A percentile compares a stretch with the other conserved stretches of the same genome.
phyloP scores from a whole-genome alignment of 2,797 vertebrate species.

The Lateolabrax maculatus region DNA sequence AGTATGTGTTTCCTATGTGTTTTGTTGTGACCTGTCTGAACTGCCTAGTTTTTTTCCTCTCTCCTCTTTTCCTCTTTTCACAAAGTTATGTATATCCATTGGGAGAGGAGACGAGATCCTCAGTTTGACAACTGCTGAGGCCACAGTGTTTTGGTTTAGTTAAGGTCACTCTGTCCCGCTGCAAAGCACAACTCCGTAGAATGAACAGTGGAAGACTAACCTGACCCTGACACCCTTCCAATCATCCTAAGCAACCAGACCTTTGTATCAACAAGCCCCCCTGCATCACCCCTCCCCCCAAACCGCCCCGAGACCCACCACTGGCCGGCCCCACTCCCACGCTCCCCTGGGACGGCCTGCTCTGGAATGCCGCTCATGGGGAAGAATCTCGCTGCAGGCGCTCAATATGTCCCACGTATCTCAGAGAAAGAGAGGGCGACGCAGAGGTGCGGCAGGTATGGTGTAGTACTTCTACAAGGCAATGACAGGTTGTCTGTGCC shows the following conservation, averaged over 20 bases:
- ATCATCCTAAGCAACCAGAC: constrained; percentile 41
- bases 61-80: background rate
- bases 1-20: background rate
- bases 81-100: background rate
- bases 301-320: constrained; percentile 38
- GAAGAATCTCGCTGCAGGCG: constrained; percentile 87
- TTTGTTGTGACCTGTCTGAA: background rate
- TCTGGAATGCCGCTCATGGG: constrained; percentile 86
- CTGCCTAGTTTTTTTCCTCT: background rate
- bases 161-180: constrained; percentile 12
- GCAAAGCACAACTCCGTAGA: background rate
- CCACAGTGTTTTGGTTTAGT: background rate
- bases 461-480: constrained; percentile 41
- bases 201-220: background rate
- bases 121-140: background rate
- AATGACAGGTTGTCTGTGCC: constrained; percentile 59
- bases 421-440: constrained; percentile 44
- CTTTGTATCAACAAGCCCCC: constrained; percentile 64
- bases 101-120: background rate
- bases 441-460: constrained; percentile 68
- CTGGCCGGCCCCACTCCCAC: constrained; percentile 61
- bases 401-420: constrained; percentile 83
- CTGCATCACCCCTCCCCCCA: background rate
- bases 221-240: background rate
- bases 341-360: constrained; percentile 79